phyloP scores from a whole-genome alignment of 2,888 invertebrate genomes.

The Oligia strigilis region DNA sequence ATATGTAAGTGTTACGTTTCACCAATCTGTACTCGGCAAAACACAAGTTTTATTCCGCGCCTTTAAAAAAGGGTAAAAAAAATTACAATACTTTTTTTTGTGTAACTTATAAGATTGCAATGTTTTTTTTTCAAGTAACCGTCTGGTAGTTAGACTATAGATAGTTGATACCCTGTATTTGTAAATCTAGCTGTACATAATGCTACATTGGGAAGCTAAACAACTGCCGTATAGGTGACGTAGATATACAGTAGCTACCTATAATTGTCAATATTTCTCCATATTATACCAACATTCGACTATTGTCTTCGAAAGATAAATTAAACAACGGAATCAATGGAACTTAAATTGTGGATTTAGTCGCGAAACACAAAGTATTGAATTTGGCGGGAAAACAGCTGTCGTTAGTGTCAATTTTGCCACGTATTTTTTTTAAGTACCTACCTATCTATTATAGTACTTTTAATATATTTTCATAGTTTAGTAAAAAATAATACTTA shows the following conservation, averaged over 20 bases:
- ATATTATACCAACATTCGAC: conserved; percentile 30
- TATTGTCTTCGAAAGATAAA: conserved; percentile 26
- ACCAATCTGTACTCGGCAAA: neutral
- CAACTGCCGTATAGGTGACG: conserved; percentile 10
- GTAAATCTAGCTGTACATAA: conserved; percentile 59
- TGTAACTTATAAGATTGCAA: neutral
- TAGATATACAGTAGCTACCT: conserved; percentile 5
- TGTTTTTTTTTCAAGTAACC: conserved; percentile 51
- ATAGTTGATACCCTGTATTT: conserved; percentile 40
- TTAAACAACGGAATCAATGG: conserved; percentile 8
- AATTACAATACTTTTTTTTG: neutral
- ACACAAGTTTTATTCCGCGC: neutral
- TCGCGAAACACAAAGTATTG: neutral
- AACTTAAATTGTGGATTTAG: neutral
- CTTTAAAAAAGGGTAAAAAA: neutral
- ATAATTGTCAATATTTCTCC: conserved; percentile 39
- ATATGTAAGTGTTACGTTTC: neutral
- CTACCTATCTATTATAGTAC: too few relatives aligned
- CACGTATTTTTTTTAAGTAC: neutral
- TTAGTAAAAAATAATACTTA: neutral
- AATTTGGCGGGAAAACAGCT: conserved; percentile 3
- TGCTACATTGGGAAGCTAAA: conserved; percentile 31
- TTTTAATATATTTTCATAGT: neutral
- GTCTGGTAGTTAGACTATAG: conserved; percentile 40
- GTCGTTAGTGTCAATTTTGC: neutral